These are phyloP conservation scores for Andricus curvator DNA, from an alignment of 2,888 invertebrate genomes.

Conservation along the genomic window DNA sequence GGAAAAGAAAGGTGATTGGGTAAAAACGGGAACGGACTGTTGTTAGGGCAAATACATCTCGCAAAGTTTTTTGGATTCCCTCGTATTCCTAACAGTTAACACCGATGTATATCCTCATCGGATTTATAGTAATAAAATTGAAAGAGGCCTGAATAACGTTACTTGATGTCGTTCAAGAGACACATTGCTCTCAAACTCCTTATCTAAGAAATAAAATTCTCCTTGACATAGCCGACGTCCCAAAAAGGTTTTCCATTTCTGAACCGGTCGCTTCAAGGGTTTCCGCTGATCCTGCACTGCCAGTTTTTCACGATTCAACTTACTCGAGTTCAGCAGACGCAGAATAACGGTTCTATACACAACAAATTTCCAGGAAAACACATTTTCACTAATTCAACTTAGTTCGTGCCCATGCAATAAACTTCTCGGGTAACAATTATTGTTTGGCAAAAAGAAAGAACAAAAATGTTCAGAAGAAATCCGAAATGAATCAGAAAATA, in stretches of 20 bases:
- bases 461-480: not conserved
- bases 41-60: no score
- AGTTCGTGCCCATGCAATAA: not conserved
- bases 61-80: no score
- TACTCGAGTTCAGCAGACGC: conserved; percentile 16
- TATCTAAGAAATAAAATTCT: conserved; percentile 31
- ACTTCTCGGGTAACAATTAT: not conserved
- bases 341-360: conserved; percentile 2
- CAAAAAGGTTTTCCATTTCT: conserved; percentile 37
- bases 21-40: no score
- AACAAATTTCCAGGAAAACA: conserved; percentile 24
- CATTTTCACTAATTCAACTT: not conserved
- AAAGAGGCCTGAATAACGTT: not conserved
- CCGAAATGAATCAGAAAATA: not conserved
- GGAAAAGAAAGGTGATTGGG: no score
- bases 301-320: conserved; percentile 47
- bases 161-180: conserved; percentile 11
- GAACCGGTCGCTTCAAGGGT: conserved; percentile 31
- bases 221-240: conserved; percentile 18
- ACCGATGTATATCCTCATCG: not conserved
- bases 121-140: not conserved
- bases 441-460: not conserved
- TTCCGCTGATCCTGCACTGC: conserved; percentile 32
- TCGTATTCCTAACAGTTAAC: no score
- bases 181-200: conserved; percentile 38